Percentiles rank a stretch among this genome's conserved stretches.
Conservation (phyloP, 2,888 invertebrate genomes). For the Drosophila leonis region DNA sequence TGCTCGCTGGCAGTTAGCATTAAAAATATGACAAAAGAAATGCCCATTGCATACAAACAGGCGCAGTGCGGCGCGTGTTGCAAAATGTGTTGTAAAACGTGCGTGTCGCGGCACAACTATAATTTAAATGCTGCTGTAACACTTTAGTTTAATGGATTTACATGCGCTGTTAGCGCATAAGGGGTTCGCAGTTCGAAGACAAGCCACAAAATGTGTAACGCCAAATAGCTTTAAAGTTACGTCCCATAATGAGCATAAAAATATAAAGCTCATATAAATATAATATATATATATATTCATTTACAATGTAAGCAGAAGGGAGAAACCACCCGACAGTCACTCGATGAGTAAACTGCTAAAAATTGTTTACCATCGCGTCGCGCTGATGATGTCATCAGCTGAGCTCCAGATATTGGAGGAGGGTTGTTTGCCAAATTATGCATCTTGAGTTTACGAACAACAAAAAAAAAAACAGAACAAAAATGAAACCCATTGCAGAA, state of each 20-base stretch:
- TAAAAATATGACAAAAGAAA: slow-evolving; percentile 12
- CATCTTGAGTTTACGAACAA: slow-evolving; percentile 48
- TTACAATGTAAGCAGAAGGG: slow-evolving; percentile 14
- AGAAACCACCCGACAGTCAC: slow-evolving; percentile 31
- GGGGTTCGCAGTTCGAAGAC: slow-evolving; percentile 10
- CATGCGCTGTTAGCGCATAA: slow-evolving; percentile 37
- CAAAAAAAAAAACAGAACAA: background rate
- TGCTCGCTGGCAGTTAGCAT: slow-evolving; percentile 1
- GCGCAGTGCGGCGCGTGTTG: slow-evolving; percentile 21
- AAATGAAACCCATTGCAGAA: slow-evolving; percentile 36
- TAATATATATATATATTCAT: background rate
- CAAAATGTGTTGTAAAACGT: slow-evolving; percentile 50
- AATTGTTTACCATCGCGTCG: slow-evolving; percentile 55
- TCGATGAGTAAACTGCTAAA: slow-evolving; percentile 35
- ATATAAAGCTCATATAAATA: slow-evolving; percentile 50
- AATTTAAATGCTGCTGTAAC: slow-evolving; percentile 58
- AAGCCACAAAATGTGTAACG: slow-evolving; percentile 42
- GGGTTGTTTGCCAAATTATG: slow-evolving; percentile 66
- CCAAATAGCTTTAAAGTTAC: slow-evolving; percentile 65
- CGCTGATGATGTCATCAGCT: slow-evolving; percentile 63
- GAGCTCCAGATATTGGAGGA: slow-evolving; percentile 30
- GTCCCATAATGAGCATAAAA: slow-evolving; percentile 65
- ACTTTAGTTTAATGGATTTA: slow-evolving; percentile 61
- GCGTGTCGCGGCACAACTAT: slow-evolving; percentile 52
- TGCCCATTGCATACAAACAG: slow-evolving; percentile 27